Conservation (phyloP, 2,113 vertebrate genomes). For the Talpa occidentalis region DNA sequence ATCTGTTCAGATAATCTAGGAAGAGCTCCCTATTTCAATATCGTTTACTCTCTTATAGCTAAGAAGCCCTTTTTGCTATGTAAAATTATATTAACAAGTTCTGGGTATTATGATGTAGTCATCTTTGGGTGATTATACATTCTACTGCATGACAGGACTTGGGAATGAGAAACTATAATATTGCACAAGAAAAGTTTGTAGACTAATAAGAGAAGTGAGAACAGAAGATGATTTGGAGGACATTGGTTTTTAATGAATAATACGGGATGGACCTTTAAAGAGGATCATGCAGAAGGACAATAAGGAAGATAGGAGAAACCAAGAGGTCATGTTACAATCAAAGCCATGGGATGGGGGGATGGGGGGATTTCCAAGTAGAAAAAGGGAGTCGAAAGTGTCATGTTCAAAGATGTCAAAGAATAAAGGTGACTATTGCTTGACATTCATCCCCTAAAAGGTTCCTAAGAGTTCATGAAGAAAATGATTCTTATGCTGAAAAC, state of each 20-base stretch:
- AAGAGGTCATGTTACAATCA: background rate
- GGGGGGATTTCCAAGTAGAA: background rate
- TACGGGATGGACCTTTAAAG: background rate
- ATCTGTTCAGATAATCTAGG: background rate
- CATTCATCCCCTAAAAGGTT: background rate
- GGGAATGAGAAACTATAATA: background rate
- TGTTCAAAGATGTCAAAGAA: background rate
- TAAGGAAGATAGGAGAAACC: background rate
- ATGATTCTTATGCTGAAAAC: background rate
- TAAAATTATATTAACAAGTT: background rate
- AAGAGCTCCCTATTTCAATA: background rate
- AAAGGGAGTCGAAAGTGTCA: background rate
- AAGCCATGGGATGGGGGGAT: background rate
- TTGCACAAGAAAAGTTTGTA: background rate
- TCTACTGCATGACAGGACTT: accelerated
- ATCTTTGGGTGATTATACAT: background rate
- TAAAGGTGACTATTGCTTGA: background rate
- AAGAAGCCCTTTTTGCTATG: background rate
- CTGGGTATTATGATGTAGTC: background rate
- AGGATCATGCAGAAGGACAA: background rate
- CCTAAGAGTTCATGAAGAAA: background rate
- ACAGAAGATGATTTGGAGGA: background rate
- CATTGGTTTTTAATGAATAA: background rate
- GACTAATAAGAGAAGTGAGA: background rate
- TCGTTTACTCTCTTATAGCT: background rate